Percentiles rank a stretch among this genome's conserved stretches.
phyloP scores from a whole-genome alignment of 2,113 vertebrate genomes.

The Crotalus viridis region DNA sequence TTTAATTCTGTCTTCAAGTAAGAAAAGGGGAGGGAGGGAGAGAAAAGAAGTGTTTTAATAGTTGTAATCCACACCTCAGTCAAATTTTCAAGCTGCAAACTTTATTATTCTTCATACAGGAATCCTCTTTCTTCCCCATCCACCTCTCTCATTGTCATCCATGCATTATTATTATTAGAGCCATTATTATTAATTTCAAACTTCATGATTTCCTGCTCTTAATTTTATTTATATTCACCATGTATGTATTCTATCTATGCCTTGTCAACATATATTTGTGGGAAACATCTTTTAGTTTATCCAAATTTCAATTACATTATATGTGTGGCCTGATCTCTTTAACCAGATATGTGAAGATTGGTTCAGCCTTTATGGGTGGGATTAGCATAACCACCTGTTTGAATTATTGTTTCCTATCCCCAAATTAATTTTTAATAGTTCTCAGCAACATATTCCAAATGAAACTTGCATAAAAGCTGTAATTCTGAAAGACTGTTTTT shows the following conservation, averaged over 20 bases:
- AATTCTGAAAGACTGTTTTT: background rate
- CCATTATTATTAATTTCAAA: background rate
- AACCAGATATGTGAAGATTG: background rate
- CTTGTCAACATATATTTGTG: background rate
- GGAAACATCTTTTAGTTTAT: background rate
- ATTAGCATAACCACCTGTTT: conserved; percentile 40
- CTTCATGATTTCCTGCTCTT: background rate
- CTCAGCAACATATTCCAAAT: background rate
- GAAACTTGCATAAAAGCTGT: background rate
- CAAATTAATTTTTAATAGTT: conserved; percentile 44
- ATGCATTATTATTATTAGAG: conserved; percentile 37
- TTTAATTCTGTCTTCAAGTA: conserved; percentile 85
- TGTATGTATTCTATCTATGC: background rate
- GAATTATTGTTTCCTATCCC: conserved; percentile 31
- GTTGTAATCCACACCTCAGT: conserved; percentile 86
- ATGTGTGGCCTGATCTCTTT: background rate
- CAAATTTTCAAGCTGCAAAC: conserved; percentile 80
- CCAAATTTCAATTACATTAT: background rate
- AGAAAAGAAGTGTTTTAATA: conserved; percentile 81
- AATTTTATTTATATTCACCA: background rate
- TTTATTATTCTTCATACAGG: conserved; percentile 77
- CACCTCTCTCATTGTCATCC: conserved; percentile 52
- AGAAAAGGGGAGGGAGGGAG: conserved; percentile 71
- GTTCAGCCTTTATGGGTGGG: conserved; percentile 47
- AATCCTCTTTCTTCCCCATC: conserved; percentile 56